Base-by-base conservation (phyloP, 2,888 invertebrate genomes). In the Tachina lurida region DNA sequence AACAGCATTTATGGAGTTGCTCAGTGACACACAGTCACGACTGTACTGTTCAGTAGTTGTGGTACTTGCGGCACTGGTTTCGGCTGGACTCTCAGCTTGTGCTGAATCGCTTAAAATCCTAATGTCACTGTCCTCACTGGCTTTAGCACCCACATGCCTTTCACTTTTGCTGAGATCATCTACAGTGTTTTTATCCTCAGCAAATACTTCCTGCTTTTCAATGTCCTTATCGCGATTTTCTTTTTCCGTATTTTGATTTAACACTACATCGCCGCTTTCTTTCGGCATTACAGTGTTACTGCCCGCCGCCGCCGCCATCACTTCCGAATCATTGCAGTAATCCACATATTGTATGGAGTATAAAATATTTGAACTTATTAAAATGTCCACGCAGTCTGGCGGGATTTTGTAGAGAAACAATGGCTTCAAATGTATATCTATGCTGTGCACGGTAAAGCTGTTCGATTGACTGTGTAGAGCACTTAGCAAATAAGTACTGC, bases 391-490 rank as follows among this genome's bases (percentile, higher is more conserved):
- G 89, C 95, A 95, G 77, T 94, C 94, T 54, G 94, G 93, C 58
- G 95, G 95, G 88, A 96, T 93, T 92, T 95, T 95, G 91, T 96
- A 95, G 67, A 95, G 94, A 91, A 95, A 95, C 80, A 96, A 91
- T 13, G 96, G 96, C 84, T 95, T 94, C 79, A 95, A 93, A 88
- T 95, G 95, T 68, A 95, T 93, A 90, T 95, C 95, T 87, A 95
- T 94, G 88, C 94, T 95, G 90, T 96, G 95, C 84, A 96, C 93
- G n/a, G 93, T 92, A 62, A 93, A 87, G 67, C 91, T 93, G 87
- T 92, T 91, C 19, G 91, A 91, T 65, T 91, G 91, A 78, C 89
- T 89, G 86, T 93, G 93, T 81, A 93, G 86, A 7, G 93, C 93
- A 88, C 93, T 93, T 13, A 93, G 87, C 75, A 93, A 87, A 87